Base-by-base conservation (phyloP, 2,797 vertebrate genomes). In the Scomberomorus guttatus region DNA sequence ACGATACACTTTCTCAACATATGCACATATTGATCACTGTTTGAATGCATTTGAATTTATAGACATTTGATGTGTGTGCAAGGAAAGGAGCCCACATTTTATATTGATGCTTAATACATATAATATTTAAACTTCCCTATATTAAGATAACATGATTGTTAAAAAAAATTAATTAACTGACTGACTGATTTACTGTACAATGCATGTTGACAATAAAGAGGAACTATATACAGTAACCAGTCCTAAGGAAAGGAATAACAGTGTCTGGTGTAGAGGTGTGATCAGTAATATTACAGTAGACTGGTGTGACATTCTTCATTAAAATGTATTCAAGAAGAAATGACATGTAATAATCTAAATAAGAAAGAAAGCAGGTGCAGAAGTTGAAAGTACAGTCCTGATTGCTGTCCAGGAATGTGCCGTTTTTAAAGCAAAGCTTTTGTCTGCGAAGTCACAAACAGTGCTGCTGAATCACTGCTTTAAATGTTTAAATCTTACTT, bases 401-500 rank as follows among this genome's bases (percentile, higher is more conserved):
- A 72, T 65, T 20, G 6, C 46, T 29, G 20, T 67, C 20, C 29
- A 48, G 25, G 32, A 32, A 0, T 58, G 65, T 42, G 25, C 3
- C 25, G 10, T 42, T 64, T 42, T 48, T n/a, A 12, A 39, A 14
- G 46, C 7, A 60, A 62, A 9, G 4, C 10, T 17, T 20, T 68
- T 17, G 11, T 67, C 56, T 27, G 51, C 39, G 29, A n/a, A 72
- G 37, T 27, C 61, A 27, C 44, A 68, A 52, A 64, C 37, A 7
- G 14, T 46, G 12, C 52, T 72, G 48, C 22, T 70, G 62, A 27
- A 57, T 27, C 44, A 8, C 13, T 44, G 6, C 14, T 58, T 37
- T 7, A 50, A 71, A 75, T 77, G 66, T 77, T 77, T 48, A 39
- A 70, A 50, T 77, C 12, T 34, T 1, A 1, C 27, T 60, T 75